Evolutionary conservation across 2,888 invertebrate species (phyloP), one percentile per base, ranked within the genome.

Genomic region (Myopa testacea): DNA sequence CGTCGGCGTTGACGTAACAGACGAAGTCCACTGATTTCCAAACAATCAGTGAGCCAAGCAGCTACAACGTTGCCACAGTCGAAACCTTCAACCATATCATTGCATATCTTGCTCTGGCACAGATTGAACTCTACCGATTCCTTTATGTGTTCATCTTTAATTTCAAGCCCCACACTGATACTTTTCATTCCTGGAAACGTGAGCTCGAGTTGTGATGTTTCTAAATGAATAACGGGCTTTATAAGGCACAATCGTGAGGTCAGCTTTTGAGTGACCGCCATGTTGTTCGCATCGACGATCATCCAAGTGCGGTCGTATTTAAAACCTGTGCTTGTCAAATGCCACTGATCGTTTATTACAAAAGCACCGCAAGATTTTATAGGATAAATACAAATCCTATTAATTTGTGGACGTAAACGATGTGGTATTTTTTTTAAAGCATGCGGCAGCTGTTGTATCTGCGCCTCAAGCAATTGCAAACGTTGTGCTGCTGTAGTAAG

Each of bases 231-330:
- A 63, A 86, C 85, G 0, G 98, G 97, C 82, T 89, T 91, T 74
- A 98, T 92, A 80, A 95, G 90, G 87, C 97, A 96, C 88, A 99
- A 91, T 81, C 91, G 92, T 2, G 94, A 91, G 83, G 94, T 93
- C 79, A 94, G 93, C 89, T 98, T 98, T 88, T 98, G 98, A 3
- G 96, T 97, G 75, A 98, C 89, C 79, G 95, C 94, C 79, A 95
- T 92, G 19, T 97, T 97, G 84, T 93, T 91, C 10, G 93, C 92
- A 84, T 93, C 95, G 8, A 96, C 92, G 79, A 99, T 93, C 96
- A 98, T 96, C 97, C 98, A 99, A 85, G 95, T 93, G 82, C 98
- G 92, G 89, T 99, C 99, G 88, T 94, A 96, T 84, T 93, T 91
- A 52, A 99, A 91, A 0, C 98, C 98, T 84, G 93, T 93, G 0